Evolutionary conservation across 2,888 invertebrate genomes (phyloP), one percentile per base, ranked within the genome.

Genomic region (Holacanthella duospinosa): DNA sequence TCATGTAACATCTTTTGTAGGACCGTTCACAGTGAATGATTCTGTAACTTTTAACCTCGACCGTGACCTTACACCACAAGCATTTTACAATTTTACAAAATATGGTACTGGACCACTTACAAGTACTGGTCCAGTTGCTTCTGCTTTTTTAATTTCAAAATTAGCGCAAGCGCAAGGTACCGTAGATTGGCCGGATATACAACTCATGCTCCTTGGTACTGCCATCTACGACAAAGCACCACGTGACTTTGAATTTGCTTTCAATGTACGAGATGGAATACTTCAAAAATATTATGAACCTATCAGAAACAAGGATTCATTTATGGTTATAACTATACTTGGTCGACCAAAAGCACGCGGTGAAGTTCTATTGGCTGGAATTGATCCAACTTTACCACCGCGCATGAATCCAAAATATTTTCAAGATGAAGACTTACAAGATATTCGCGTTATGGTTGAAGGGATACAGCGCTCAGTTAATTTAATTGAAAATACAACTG

Each of bases 331-430:
- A 26, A 66, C 64, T 60, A 64, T 66, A 54, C 59, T 72, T 57
- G 63, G 64, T 21, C 61, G 72, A 48, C 72, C 72, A 19, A 68
- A 66, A 43, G 61, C 65, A 4, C 55, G 72, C 4, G 72, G 72
- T 25, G 29, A 63, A 56, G 67, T 72, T 36, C 61, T 48, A 1
- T 58, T 72, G 25, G 65, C 61, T n/a, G 53, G 66, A 19, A 60
- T 61, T 21, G 64, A 68, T 59, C 67, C 69, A 29, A 63, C 58
- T 4, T n/a, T 36, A n/a, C 63, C 63, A 27, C 68, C 69, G 21
- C 28, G 69, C 1, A 64, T 72, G 44, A 65, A 72, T 63, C 68
- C 72, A 26, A 68, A 69, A 48, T 72, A 69, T 62, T 56, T 69
- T 12, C 59, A 60, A 21, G 64, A 70, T 54, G 60, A 60, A 6